Evolutionary conservation across 2,113 vertebrate species (phyloP).

Genomic region (Lophochroa leadbeateri): DNA sequence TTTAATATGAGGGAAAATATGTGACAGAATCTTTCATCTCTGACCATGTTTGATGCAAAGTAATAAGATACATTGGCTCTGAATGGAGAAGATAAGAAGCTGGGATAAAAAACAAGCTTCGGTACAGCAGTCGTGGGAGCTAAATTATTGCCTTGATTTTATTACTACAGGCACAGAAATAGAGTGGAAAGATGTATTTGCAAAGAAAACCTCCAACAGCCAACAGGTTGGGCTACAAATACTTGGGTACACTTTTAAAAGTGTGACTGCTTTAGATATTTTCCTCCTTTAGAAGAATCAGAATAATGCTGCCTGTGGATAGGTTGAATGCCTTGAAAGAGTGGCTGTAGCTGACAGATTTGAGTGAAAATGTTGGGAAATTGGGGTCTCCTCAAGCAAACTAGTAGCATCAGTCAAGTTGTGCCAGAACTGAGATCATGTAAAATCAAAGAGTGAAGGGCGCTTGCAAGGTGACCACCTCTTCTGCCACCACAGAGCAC

Average conservation of each 20-base stretch:
- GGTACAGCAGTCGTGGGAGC: neutral
- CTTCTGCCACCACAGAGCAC: neutral
- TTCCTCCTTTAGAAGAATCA: too few species aligned
- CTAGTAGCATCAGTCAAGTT: neutral
- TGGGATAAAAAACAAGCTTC: constrained; percentile 61
- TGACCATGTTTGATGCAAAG: constrained; percentile 69
- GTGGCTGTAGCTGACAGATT: neutral
- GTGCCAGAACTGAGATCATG: neutral
- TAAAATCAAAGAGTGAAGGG: neutral
- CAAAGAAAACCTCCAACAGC: neutral
- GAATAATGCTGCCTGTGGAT: too few species aligned
- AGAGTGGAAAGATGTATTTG: neutral
- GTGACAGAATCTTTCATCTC: constrained; percentile 74
- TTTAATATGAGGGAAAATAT: constrained; percentile 67
- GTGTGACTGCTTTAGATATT: too few species aligned
- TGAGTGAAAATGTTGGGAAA: neutral
- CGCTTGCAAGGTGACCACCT: neutral
- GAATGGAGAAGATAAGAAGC: constrained; percentile 70
- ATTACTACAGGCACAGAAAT: neutral
- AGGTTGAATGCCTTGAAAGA: neutral
- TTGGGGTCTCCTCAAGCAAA: neutral
- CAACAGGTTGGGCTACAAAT: neutral
- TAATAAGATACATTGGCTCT: constrained; percentile 66
- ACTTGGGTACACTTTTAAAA: neutral
- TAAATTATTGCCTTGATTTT: constrained; percentile 64